Evolutionary conservation across 2,888 invertebrate species (phyloP).

Genomic region (Agriopis marginaria): DNA sequence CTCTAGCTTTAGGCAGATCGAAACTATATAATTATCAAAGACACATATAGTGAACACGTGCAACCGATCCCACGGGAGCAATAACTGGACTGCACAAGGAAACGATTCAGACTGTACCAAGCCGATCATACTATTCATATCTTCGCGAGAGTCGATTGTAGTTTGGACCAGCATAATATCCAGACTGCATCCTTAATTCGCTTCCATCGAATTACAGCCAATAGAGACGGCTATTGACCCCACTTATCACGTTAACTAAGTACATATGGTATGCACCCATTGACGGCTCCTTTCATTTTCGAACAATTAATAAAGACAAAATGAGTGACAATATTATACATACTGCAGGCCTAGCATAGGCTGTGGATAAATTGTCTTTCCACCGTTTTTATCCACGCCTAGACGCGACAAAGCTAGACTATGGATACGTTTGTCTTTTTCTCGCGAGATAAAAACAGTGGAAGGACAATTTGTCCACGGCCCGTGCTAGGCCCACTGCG

Average conservation of each 20-base stretch:
- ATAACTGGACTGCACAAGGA: not conserved
- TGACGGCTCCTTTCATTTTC: slow-evolving; percentile 18
- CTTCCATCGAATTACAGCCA: slow-evolving; percentile 38
- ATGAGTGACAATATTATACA: no score
- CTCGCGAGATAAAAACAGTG: no score
- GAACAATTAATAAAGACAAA: no score
- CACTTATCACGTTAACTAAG: slow-evolving; percentile 43
- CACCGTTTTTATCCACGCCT: no score
- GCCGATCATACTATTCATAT: not conserved
- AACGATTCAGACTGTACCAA: not conserved
- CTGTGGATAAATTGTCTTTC: no score
- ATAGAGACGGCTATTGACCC: slow-evolving; percentile 44
- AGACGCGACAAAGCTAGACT: no score
- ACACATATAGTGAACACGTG: not conserved
- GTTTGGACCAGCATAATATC: not conserved
- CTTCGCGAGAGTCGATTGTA: slow-evolving; percentile 4
- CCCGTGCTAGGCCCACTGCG: no score
- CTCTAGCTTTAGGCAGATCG: no score
- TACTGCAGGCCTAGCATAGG: no score
- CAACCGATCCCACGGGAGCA: not conserved
- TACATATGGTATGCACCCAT: slow-evolving; percentile 15
- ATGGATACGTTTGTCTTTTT: no score
- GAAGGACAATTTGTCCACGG: no score
- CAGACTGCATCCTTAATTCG: slow-evolving; percentile 36
- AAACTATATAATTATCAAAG: no score